Percentiles rank a stretch among this genome's conserved stretches.
Evolutionary conservation across 2,797 vertebrate species (phyloP).

Genomic region (Emydoidea blandingii): DNA sequence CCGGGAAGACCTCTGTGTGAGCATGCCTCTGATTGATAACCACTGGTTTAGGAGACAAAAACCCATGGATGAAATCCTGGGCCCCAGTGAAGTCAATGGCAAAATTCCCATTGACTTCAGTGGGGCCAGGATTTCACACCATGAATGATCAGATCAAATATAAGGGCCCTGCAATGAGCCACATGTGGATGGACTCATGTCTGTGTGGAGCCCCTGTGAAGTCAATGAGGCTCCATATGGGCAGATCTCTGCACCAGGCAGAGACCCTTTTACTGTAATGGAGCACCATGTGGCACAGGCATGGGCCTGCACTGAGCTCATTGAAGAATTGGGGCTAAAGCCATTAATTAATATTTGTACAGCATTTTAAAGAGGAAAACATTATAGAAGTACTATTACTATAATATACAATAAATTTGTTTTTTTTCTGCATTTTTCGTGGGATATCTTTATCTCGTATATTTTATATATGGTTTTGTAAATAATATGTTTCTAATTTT

Average conservation of each 20-base stretch:
- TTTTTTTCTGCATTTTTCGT: accelerated
- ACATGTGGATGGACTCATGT: neutral
- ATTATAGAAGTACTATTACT: accelerated
- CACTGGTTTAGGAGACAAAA: neutral
- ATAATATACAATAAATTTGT: accelerated
- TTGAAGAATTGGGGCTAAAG: neutral
- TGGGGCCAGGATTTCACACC: neutral
- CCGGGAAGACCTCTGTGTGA: too few species aligned
- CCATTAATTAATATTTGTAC: neutral
- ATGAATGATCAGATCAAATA: neutral
- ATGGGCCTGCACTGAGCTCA: neutral
- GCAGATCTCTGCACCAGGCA: neutral
- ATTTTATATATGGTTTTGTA: neutral
- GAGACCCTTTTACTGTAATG: neutral
- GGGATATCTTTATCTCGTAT: neutral
- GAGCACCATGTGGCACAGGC: neutral
- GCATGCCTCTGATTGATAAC: too few species aligned
- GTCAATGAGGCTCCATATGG: neutral
- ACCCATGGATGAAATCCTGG: neutral
- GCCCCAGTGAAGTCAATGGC: neutral
- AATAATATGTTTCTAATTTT: neutral
- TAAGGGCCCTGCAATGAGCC: neutral
- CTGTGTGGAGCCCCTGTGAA: neutral
- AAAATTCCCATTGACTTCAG: neutral
- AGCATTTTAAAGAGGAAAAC: neutral